Conservation (phyloP, 2,888 invertebrate species). For the Agonopterix alstromeriana region DNA sequence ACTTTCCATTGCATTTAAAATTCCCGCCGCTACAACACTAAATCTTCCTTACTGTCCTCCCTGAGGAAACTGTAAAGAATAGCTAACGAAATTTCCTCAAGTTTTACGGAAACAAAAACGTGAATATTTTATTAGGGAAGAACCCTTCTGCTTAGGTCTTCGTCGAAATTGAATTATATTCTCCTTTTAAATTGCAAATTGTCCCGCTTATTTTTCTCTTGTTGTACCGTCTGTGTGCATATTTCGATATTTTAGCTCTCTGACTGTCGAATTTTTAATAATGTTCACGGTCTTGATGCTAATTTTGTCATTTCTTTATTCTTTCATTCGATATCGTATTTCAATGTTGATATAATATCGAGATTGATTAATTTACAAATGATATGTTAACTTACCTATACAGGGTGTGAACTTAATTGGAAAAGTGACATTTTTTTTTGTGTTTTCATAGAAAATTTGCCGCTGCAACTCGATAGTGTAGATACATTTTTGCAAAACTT, state of each 20-base stretch:
- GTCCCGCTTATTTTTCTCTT: slow-evolving; percentile 30
- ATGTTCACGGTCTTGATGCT: too few species aligned
- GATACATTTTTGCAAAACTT: too few species aligned
- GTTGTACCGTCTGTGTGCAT: slow-evolving; percentile 9
- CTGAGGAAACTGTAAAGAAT: slow-evolving; percentile 17
- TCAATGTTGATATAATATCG: background rate
- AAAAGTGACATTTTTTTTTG: too few species aligned
- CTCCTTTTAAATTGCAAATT: slow-evolving; percentile 45
- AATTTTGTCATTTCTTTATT: too few species aligned
- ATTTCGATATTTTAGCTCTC: slow-evolving; percentile 10
- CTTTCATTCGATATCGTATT: background rate
- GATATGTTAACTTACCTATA: too few species aligned
- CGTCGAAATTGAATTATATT: slow-evolving; percentile 42
- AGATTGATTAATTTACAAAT: too few species aligned
- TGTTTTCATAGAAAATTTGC: too few species aligned
- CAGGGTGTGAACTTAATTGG: too few species aligned
- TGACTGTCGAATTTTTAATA: background rate
- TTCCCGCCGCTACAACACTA: slow-evolving; percentile 28
- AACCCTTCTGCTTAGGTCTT: slow-evolving; percentile 27
- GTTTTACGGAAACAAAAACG: slow-evolving; percentile 34
- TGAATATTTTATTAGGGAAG: slow-evolving; percentile 43
- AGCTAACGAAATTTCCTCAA: slow-evolving; percentile 29
- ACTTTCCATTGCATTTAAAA: slow-evolving; percentile 22
- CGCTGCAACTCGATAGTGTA: too few species aligned
- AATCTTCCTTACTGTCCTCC: slow-evolving; percentile 25